Percentiles rank a stretch among this genome's conserved stretches.
These are phyloP conservation scores for Cygnus buccinator DNA, from an alignment of 2,113 vertebrate species.

Conservation along the genomic window DNA sequence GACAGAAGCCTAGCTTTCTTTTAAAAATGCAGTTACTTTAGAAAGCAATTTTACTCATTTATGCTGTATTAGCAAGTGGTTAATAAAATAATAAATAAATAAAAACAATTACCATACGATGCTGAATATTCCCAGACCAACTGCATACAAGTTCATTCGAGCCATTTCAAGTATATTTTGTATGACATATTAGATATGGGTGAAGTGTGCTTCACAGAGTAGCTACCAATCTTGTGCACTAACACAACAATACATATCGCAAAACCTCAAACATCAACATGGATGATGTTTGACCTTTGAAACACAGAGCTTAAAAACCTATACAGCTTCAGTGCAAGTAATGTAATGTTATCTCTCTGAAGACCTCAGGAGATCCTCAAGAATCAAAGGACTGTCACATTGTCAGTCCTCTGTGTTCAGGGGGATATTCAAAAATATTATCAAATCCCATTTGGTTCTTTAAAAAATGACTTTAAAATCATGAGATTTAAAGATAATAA, in stretches of 20 bases:
- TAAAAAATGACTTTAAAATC: neutral
- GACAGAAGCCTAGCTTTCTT: neutral
- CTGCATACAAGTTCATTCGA: neutral
- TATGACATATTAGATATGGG: neutral
- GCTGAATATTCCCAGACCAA: neutral
- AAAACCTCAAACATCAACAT: neutral
- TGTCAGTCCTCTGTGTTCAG: neutral
- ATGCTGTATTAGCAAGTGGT: neutral
- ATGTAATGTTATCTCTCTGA: neutral
- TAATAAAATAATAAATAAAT: neutral
- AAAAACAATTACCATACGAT: neutral
- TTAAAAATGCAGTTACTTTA: neutral
- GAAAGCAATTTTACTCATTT: neutral
- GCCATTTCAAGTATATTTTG: neutral
- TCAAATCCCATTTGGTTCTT: neutral
- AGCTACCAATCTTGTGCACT: neutral
- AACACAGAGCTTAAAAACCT: neutral
- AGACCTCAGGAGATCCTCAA: neutral
- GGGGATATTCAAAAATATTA: neutral
- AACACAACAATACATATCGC: neutral
- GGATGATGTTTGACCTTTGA: neutral
- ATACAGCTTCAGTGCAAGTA: neutral
- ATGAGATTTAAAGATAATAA: conserved; percentile 3
- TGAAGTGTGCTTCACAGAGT: neutral
- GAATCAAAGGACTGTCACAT: neutral